Percentiles rank a stretch among this genome's conserved stretches.
phyloP scores from a whole-genome alignment of 2,888 invertebrate species.

The Fabriciana adippe region DNA sequence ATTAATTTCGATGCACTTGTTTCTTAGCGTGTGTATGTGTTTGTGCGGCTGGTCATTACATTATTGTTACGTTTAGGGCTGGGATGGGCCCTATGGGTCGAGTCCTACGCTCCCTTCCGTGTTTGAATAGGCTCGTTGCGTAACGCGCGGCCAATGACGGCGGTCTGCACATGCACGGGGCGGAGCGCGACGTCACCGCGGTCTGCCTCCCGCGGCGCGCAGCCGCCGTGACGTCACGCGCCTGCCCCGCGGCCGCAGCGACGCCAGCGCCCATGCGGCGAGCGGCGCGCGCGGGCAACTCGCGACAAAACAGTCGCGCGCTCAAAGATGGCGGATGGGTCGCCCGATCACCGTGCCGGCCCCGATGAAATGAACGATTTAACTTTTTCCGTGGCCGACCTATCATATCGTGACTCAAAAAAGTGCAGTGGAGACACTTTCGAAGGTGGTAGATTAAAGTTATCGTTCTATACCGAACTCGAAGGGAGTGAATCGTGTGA shows the following conservation, averaged over 20 bases:
- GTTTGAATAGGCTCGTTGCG: constrained; percentile 78
- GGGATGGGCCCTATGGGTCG: constrained; percentile 70
- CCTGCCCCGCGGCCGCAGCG: constrained; percentile 60
- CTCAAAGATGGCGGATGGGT: constrained; percentile 93
- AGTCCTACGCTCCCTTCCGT: constrained; percentile 75
- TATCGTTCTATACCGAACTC: constrained; percentile 77
- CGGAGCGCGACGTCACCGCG: constrained; percentile 80
- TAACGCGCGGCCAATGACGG: constrained; percentile 80
- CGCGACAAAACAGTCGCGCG: constrained; percentile 83
- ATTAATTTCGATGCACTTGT: constrained; percentile 71
- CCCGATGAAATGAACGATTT: constrained; percentile 81
- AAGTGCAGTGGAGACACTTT: constrained; percentile 77
- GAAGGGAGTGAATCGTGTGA: constrained; percentile 79
- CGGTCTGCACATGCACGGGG: constrained; percentile 78
- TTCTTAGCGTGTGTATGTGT: constrained; percentile 47
- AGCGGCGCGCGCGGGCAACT: constrained; percentile 64
- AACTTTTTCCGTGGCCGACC: constrained; percentile 80
- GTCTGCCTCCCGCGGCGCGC: constrained; percentile 74
- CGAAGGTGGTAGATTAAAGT: constrained; percentile 68
- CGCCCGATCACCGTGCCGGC: constrained; percentile 84
- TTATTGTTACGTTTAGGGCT: constrained; percentile 72
- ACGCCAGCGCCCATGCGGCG: constrained; percentile 64
- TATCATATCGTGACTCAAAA: constrained; percentile 77
- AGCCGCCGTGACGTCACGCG: constrained; percentile 79
- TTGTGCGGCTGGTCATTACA: constrained; percentile 65